Evolutionary conservation across 1,140 invertebrate species (phyloP), one percentile per base, ranked within the genome.

Genomic region (Lucilia sericata): DNA sequence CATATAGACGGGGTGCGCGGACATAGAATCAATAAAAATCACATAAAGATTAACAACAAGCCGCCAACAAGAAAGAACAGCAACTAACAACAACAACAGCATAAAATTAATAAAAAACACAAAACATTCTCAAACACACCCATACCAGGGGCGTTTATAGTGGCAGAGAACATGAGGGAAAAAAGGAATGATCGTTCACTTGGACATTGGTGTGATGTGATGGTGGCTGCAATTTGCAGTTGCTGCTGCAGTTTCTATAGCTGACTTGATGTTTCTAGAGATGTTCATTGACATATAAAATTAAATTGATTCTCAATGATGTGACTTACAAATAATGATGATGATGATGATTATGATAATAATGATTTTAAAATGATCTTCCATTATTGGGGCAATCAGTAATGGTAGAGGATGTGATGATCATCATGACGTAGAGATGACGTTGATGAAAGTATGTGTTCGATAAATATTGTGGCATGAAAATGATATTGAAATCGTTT

Each of bases 21-120:
- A 42, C 42, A 42, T 42, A 0, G 10, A 42, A 60, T 60, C 55
- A 60, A 60, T 60, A 60, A 60, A n/a, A 60, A 60, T 60, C 55
- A 60, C 55, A 60, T 60, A n/a, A 60, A 60, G 14, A 60, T 60
- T 60, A 60, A 60, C 55, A 60, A 60, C 55, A 60, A 60, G 55
- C 55, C 55, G 55, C 3, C 55, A 60, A 60, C 14, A 60, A 60
- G 14, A 60, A 60, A 14, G 14, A 60, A 60, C 55, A 60, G 2
- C 51, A 14, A 60, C 51, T 30, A 60, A 10, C 4, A n/a, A n/a
- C n/a, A n/a, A n/a, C n/a, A 60, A 14, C 51, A 60, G 13, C 51
- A 60, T 60, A 2, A 60, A 42, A 42, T 42, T 42, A 2, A 42
- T 42, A 42, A 42, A 42, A 42, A 42, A 8, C 5, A 42, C 42